phyloP scores from a whole-genome alignment of 2,797 vertebrate species.

The Artibeus jamaicensis region DNA sequence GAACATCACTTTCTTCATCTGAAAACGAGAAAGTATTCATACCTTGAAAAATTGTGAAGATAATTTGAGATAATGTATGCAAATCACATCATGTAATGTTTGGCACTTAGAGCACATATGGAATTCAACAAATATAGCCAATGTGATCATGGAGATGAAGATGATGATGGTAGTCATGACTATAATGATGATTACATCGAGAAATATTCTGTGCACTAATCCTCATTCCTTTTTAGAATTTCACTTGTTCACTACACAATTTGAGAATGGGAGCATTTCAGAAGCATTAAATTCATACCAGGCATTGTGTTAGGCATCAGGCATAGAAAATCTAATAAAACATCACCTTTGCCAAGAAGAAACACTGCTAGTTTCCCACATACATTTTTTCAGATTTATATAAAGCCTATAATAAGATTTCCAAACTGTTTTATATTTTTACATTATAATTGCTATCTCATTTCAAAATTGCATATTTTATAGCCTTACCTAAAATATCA shows the following conservation, averaged over 20 bases:
- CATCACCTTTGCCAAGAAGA: neutral
- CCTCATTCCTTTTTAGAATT: neutral
- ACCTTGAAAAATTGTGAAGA: neutral
- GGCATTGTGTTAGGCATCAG: neutral
- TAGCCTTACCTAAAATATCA: neutral
- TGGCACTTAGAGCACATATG: neutral
- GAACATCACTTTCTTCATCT: neutral
- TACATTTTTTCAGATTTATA: neutral
- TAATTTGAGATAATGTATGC: neutral
- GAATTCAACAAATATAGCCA: neutral
- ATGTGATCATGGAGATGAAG: neutral
- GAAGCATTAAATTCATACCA: neutral
- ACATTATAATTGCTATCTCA: neutral
- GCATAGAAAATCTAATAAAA: neutral
- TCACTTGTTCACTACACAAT: neutral
- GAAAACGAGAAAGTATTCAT: neutral
- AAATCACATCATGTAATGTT: neutral
- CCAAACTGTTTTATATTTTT: neutral
- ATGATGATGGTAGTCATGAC: neutral
- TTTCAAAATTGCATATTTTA: neutral
- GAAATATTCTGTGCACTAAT: neutral
- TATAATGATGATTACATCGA: neutral
- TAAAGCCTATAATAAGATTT: neutral
- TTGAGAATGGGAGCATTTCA: neutral
- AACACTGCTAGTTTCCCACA: neutral